Percentiles rank a stretch among this genome's conserved stretches.
Conservation (phyloP, 2,113 vertebrate genomes). For the Nibea coibor region DNA sequence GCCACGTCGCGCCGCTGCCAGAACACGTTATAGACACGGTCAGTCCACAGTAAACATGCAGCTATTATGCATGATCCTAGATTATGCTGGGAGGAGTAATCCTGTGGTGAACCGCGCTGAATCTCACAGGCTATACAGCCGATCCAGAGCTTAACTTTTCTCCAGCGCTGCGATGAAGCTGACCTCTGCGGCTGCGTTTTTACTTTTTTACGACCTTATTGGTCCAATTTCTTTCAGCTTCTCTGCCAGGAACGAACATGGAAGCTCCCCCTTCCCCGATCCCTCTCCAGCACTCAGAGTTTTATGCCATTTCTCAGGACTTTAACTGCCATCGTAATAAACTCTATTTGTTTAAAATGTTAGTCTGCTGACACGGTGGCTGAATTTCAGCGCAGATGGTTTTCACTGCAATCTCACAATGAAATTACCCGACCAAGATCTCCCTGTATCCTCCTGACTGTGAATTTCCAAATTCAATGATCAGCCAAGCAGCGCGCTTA, state of each 20-base stretch:
- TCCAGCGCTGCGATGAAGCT: slow-evolving; percentile 41
- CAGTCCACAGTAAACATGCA: slow-evolving; percentile 45
- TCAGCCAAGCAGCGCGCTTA: slow-evolving; percentile 1
- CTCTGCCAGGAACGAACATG: slow-evolving; percentile 30
- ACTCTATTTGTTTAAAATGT: slow-evolving; percentile 51
- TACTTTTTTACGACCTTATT: slow-evolving; percentile 64
- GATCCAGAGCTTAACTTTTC: slow-evolving; percentile 60
- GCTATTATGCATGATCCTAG: slow-evolving; percentile 37
- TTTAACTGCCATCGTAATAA: slow-evolving; percentile 23
- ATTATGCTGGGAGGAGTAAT: slow-evolving; percentile 48
- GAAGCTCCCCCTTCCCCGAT: background rate
- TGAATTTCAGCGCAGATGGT: slow-evolving; percentile 50
- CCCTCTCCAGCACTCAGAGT: slow-evolving; percentile 29
- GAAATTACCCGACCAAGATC: slow-evolving; percentile 9
- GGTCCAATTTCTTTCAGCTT: slow-evolving; percentile 49
- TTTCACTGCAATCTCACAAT: slow-evolving; percentile 28
- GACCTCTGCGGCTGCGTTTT: slow-evolving; percentile 64
- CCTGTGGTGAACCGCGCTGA: slow-evolving; percentile 59
- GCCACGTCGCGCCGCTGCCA: slow-evolving; percentile 15
- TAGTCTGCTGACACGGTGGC: slow-evolving; percentile 43
- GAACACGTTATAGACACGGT: slow-evolving; percentile 16
- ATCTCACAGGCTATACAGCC: slow-evolving; percentile 31
- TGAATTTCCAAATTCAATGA: background rate
- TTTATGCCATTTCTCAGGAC: slow-evolving; percentile 4
- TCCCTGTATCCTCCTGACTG: slow-evolving; percentile 15